These are phyloP conservation scores for Psylliodes chrysocephalus DNA, from an alignment of 2,888 invertebrate species.

Conservation along the genomic window DNA sequence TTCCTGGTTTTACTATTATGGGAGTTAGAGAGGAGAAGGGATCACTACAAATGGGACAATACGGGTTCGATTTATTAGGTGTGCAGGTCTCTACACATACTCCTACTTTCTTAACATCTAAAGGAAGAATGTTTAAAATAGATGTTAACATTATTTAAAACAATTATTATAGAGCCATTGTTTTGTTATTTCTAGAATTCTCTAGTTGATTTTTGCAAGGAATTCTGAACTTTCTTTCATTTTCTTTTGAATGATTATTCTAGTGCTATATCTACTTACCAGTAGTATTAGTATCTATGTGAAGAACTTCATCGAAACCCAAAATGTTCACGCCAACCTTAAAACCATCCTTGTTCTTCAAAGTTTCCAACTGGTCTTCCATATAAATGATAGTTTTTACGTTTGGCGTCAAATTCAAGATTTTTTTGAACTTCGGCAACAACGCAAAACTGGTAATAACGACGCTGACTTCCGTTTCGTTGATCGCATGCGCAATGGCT, in stretches of 20 bases:
- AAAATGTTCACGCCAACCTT: conserved; percentile 76
- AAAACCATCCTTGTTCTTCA: conserved; percentile 72
- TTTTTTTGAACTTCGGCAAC: conserved; percentile 84
- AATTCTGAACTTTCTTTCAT: too few species aligned
- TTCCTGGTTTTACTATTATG: too few species aligned
- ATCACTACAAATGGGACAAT: background rate
- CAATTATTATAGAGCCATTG: too few species aligned
- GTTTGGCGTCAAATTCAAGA: conserved; percentile 75
- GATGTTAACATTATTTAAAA: background rate
- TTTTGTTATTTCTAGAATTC: too few species aligned
- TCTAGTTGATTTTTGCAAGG: too few species aligned
- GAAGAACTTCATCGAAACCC: conserved; percentile 76
- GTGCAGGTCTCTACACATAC: background rate
- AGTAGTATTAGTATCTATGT: conserved; percentile 61
- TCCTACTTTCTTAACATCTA: too few species aligned
- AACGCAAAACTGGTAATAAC: conserved; percentile 92
- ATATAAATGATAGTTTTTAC: conserved; percentile 84
- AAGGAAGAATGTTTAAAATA: too few species aligned
- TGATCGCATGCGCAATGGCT: conserved; percentile 93
- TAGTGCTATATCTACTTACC: too few species aligned
- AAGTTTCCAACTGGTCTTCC: conserved; percentile 83
- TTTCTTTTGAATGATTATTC: too few species aligned
- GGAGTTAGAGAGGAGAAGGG: too few species aligned
- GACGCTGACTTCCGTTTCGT: conserved; percentile 91
- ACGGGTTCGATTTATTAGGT: background rate